phyloP scores from a whole-genome alignment of 2,113 vertebrate genomes.

The Rana temporaria region DNA sequence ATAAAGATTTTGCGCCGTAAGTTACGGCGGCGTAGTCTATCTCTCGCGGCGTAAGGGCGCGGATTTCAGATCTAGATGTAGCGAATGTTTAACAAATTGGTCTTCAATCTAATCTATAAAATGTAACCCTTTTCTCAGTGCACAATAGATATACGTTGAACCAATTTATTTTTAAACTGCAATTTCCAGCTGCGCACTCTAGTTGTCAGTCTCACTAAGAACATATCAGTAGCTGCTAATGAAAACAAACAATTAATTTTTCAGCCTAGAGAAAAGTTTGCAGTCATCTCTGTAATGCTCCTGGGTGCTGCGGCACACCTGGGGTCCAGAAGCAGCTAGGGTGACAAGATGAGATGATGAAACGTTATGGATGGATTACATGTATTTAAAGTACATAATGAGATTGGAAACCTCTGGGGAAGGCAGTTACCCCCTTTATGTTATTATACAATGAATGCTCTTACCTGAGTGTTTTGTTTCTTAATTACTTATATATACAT shows the following conservation, averaged over 20 bases:
- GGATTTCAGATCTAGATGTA: too few species aligned
- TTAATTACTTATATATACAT: not conserved
- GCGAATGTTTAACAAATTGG: too few species aligned
- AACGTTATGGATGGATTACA: constrained; percentile 35
- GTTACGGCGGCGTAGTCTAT: too few species aligned
- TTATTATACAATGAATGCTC: constrained; percentile 1
- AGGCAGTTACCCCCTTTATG: not conserved
- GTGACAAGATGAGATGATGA: constrained; percentile 32
- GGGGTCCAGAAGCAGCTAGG: not conserved
- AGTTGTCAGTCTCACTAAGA: not conserved
- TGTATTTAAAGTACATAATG: not conserved
- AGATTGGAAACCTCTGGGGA: not conserved
- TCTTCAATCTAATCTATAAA: too few species aligned
- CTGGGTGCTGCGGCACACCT: constrained; percentile 2
- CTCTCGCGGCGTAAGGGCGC: too few species aligned
- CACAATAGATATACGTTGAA: too few species aligned
- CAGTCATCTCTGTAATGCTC: constrained; percentile 1
- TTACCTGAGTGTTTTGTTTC: not conserved
- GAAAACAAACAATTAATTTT: constrained; percentile 35
- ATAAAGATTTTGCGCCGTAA: too few species aligned
- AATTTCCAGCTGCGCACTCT: not conserved
- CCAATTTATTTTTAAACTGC: too few species aligned
- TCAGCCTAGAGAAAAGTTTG: constrained; percentile 1
- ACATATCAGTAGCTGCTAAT: constrained; percentile 22
- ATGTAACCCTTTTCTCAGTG: too few species aligned